Conservation (phyloP, 1,140 invertebrate genomes). For the Drosophila baimaii region DNA sequence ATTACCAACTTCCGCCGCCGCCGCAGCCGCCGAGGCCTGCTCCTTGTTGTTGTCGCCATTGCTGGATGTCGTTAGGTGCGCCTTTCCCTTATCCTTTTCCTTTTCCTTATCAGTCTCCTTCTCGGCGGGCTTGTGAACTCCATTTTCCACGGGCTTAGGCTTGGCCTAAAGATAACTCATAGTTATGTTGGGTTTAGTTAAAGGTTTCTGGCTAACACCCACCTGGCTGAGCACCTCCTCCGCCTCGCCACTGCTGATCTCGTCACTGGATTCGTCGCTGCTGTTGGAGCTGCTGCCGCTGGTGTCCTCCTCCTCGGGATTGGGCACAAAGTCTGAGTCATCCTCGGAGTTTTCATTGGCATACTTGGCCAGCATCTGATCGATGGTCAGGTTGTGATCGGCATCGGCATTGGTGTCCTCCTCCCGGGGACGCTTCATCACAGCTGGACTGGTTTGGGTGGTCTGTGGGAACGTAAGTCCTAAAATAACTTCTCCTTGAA, state of each 20-base stretch:
- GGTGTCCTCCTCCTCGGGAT: constrained; percentile 39
- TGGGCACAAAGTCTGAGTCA: constrained; percentile 77
- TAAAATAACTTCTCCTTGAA: no score
- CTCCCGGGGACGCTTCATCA: constrained; percentile 58
- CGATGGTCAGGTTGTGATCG: constrained; percentile 61
- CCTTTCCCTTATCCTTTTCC: constrained; percentile 40
- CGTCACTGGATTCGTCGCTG: constrained; percentile 46
- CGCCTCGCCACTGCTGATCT: constrained; percentile 44
- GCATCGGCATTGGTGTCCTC: constrained; percentile 38
- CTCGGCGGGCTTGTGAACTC: constrained; percentile 31
- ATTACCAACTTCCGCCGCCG: constrained; percentile 75
- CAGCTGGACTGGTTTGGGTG: constrained; percentile 17
- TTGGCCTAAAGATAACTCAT: neutral
- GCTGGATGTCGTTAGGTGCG: constrained; percentile 22
- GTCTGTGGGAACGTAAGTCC: neutral
- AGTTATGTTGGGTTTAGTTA: neutral
- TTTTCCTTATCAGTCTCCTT: constrained; percentile 17
- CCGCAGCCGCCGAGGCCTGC: constrained; percentile 26
- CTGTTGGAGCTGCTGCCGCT: constrained; percentile 23
- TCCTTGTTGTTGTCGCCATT: constrained; percentile 36
- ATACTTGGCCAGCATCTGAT: constrained; percentile 74
- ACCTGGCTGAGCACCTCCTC: constrained; percentile 32
- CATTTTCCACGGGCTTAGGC: constrained; percentile 36
- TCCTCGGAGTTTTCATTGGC: constrained; percentile 76
- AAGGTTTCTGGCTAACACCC: neutral